A percentile compares a stretch with the other conserved stretches of the same genome.
These are phyloP conservation scores for Amphilophus citrinellus DNA, from an alignment of 2,113 vertebrate species.

Conservation along the genomic window DNA sequence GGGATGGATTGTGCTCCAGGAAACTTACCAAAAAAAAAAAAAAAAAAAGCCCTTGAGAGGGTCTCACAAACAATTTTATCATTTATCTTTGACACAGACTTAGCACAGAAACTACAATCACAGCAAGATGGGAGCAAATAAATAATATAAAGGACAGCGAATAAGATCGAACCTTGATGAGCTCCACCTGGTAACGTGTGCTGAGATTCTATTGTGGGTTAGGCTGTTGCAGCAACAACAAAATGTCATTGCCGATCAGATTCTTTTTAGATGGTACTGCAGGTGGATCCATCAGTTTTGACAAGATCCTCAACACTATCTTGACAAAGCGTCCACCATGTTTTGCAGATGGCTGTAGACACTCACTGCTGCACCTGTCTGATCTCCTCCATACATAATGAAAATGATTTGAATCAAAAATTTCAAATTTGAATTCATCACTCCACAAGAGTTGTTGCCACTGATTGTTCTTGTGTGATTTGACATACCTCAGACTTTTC, in stretches of 20 bases:
- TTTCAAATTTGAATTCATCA: too few species aligned
- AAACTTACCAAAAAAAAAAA: background rate
- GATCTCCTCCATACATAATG: background rate
- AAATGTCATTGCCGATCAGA: background rate
- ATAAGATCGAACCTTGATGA: constrained; percentile 26
- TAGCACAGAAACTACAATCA: background rate
- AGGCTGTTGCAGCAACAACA: background rate
- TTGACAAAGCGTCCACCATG: background rate
- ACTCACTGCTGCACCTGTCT: background rate
- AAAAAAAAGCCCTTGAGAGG: background rate
- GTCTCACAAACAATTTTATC: background rate
- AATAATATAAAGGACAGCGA: background rate
- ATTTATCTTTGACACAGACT: background rate
- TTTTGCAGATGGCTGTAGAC: background rate
- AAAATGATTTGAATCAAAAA: background rate
- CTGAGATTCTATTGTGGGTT: background rate
- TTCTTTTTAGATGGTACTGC: too few species aligned
- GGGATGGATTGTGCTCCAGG: background rate
- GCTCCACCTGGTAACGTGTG: background rate
- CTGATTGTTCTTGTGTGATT: too few species aligned
- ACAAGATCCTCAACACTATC: too few species aligned
- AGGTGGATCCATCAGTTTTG: too few species aligned
- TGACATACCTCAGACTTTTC: too few species aligned
- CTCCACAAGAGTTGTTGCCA: too few species aligned
- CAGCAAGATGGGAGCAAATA: background rate